Evolutionary conservation across 2,113 vertebrate species (phyloP), one percentile per base, ranked within the genome.

Genomic region (Copsychus sechellarum): DNA sequence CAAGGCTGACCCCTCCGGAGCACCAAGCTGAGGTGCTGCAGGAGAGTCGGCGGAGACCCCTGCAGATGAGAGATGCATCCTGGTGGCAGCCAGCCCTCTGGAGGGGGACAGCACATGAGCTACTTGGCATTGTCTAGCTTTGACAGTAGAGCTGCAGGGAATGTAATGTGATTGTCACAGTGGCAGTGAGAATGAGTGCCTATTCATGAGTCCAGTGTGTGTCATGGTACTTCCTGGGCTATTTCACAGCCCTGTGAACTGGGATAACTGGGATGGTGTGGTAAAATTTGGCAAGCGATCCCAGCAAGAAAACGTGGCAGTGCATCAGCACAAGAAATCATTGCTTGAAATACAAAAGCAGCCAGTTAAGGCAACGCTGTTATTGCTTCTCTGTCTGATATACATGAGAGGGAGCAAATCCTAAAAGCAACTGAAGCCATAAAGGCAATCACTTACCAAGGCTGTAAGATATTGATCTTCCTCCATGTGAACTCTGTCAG

Each of bases 391-490:
- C 57, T 64, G 25, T 42, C 66, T 86, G 65, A 81, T 88, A 81
- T 51, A 86, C 57, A 51, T 91, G 83, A 95, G 86, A 93, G 36
- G 70, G 56, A 84, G 83, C 56, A 92, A 95, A 93, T 91, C 67
- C 83, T 94, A 81, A 94, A 81, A 86, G 83, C 72, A 91, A 53
- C 89, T 89, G 77, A 89, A 81, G 73, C 57, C 77, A 67, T 89
- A 84, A 95, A 92, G 77, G 53, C 60, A 94, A 83, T 93, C 80
- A 61, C 28, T 93, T 92, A 74, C 60, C 77, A 78, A 89, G 65
- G 88, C 83, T n/a, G 8, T 93, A 92, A 93, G 91, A 93, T 95
- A 93, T 81, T 95, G 91, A 93, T 96, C 91, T 95, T 95, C 17
- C 40, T 16, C 43, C 45, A 53, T 45, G 47, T 84, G 61, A 93